phyloP scores from a whole-genome alignment of 1,140 invertebrate species.

The Carcinoscorpius rotundicauda region DNA sequence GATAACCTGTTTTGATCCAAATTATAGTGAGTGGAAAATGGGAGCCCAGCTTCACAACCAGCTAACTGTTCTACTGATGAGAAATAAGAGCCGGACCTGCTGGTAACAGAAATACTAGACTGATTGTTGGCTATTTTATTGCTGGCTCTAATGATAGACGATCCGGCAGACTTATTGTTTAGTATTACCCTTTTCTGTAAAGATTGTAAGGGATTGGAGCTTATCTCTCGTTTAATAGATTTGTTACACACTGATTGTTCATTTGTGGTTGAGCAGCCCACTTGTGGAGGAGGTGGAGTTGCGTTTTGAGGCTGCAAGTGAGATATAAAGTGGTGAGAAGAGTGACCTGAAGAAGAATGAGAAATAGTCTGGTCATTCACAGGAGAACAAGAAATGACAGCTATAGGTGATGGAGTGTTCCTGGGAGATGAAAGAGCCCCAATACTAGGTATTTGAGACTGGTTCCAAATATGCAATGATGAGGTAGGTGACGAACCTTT shows the following conservation, averaged over 20 bases:
- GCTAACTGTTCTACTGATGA: conserved; percentile 17
- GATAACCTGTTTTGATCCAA: conserved; percentile 24
- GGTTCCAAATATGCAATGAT: conserved; percentile 21
- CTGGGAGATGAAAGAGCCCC: conserved; percentile 22
- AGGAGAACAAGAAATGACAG: conserved; percentile 19
- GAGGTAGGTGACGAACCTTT: conserved; percentile 10
- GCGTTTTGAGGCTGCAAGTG: conserved; percentile 1
- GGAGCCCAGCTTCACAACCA: conserved; percentile 18
- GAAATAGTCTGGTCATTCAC: conserved; percentile 20
- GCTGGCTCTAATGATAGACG: conserved; percentile 14
- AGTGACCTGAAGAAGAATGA: conserved; percentile 18
- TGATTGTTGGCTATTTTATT: conserved; percentile 19
- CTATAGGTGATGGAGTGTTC: conserved; percentile 23
- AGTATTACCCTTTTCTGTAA: conserved; percentile 28
- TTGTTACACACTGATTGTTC: conserved; percentile 6
- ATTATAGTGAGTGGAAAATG: conserved; percentile 24
- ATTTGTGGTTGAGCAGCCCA: conserved; percentile 1
- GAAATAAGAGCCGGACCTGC: conserved; percentile 17
- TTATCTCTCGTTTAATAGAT: neutral
- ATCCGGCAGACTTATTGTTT: conserved; percentile 20
- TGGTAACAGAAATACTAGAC: conserved; percentile 3
- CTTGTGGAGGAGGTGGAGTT: conserved; percentile 8
- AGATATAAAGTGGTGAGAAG: neutral
- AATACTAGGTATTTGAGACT: conserved; percentile 22
- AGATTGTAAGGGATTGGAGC: conserved; percentile 26